Base-by-base conservation (phyloP, 2,797 vertebrate species). In the Babyrousa celebensis region DNA sequence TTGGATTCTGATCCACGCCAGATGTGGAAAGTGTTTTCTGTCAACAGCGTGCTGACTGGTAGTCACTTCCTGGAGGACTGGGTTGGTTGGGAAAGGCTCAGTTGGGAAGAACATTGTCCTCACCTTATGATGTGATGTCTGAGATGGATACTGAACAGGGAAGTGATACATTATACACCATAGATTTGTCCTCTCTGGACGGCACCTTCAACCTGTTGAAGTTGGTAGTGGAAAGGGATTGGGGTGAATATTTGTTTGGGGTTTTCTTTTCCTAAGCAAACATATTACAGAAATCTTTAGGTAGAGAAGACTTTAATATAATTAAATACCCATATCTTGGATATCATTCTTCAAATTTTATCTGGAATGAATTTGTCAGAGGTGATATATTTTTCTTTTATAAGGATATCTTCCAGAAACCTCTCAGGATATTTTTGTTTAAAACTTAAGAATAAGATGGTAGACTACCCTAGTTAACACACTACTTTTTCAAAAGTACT, bases 401-500 rank as follows among this genome's bases (percentile, higher is more conserved):
- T 40, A 89, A 77, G 6, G 72, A 83, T n/a, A 36, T 65, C 63
- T 72, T 88, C 36, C 25, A 91, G 63, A 88, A 87, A 94, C 78
- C 68, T 95, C 60, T 63, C 4, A 70, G 85, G 56, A 25, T 93
- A 78, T 72, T 91, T 97, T 95, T 89, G 71, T 89, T 84, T 92
- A 18, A 92, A 92, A 83, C 52, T 92, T 94, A 52, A 72, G 40
- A 84, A 52, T 89, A 79, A 72, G 56, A 65, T 58, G 29, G 82
- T 72, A 21, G 16, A 21, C 74, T 6, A 68, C 5, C 36, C 63
- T 68, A 85, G 60, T 75, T 79, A 72, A 62, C 8, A 74, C 3
- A 32, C 12, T 88, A 79, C 7, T 74, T 94, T 95, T 68, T 63
- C 25, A 94, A 43, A 14, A 85, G 27, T 17, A 87, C 6, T 48